Evolutionary conservation across 1,140 invertebrate species (phyloP), one percentile per base, ranked within the genome.

Genomic region (Drosophila ficusphila): DNA sequence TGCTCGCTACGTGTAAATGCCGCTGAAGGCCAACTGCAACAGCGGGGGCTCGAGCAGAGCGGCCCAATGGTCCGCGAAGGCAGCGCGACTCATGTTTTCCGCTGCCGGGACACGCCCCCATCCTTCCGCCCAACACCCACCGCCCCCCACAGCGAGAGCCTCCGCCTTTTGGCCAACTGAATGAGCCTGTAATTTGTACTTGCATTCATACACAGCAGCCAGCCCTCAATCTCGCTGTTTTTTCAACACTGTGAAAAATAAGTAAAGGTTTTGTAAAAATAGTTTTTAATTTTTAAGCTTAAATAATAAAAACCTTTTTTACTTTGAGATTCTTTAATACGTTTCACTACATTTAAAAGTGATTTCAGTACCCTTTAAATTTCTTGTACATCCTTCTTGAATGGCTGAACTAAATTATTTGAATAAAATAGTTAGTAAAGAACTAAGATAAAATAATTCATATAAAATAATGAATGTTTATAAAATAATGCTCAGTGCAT

Each of bases 131-230:
- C 12, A 8, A 8, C n/a, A 12, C 21, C 41, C 21, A 12, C 6
- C 7, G 18, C 41, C 9, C 19, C 46, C 27, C 34, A 16, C 16
- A 47, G 46, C 21, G 58, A 23, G 38, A 14, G 19, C 46, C 46
- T 3, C 60, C 29, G 49, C 41, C 44, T 33, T 67, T 70, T 65
- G 75, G 54, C 69, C 58, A 73, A 41, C 54, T 65, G 69, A 88
- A 82, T 78, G 76, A 70, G 83, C 65, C 67, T 60, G 85, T 79
- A 89, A 88, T 89, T 89, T 89, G 83, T 88, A 89, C 81, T 86
- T 88, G 82, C 82, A 88, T 77, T 82, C 82, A 67, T 82, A 58
- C 81, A 81, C 72, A 81, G 64, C 65, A 41, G 47, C 34, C 68
- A 65, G 34, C 23, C 16, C 8, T 46, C 11, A 16, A 46, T 27